Evolutionary conservation across 2,888 invertebrate species (phyloP), one percentile per base, ranked within the genome.

Genomic region (Andrena bucephala): DNA sequence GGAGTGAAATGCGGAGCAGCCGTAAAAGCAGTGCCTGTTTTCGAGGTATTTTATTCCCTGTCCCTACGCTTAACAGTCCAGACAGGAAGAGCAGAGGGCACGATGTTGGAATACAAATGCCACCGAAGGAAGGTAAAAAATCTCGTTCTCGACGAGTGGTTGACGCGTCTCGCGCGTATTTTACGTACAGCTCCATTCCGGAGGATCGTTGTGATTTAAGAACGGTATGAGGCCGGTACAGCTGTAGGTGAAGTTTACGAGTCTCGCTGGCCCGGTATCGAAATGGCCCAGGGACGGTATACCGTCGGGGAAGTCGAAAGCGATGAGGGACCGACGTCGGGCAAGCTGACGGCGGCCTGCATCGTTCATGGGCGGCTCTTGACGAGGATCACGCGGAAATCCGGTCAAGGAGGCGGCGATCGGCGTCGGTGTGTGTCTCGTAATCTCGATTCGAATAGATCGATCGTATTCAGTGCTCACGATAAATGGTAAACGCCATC

Each of bases 391-490:
- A 20, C 5, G 10, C 13, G 62, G 54, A 80, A 80, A 80, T 78
- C 78, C 80, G 80, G 80, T 78, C 80, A 80, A 80, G 79, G 79
- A 67, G 79, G 52, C 27, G 77, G 27, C 33, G 71, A 78, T 78
- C 78, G 52, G 7, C 65, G 59, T 77, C 42, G 60, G 8, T 10
- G 62, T n/a, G 68, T 27, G 75, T 42, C 57, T 52, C 66, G 50
- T 52, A 74, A 75, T 75, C 68, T 68, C 75, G 66, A 48, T 66
- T 48, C 70, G 33, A 8, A 13, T 13, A 52, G 71, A 78, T 80
- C 79, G 80, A 71, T 78, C 62, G 66, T 13, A 42, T 66, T 78
- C 62, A 76, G 31, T 29, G 52, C 48, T 16, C 29, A 31, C 6
- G 70, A 20, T 29, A 65, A 65, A 77, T 65, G 33, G 63, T 36